Percentiles rank a stretch among this genome's conserved stretches.
Evolutionary conservation across 2,888 invertebrate genomes (phyloP).

Genomic region (Cyrtodaria siliqua): DNA sequence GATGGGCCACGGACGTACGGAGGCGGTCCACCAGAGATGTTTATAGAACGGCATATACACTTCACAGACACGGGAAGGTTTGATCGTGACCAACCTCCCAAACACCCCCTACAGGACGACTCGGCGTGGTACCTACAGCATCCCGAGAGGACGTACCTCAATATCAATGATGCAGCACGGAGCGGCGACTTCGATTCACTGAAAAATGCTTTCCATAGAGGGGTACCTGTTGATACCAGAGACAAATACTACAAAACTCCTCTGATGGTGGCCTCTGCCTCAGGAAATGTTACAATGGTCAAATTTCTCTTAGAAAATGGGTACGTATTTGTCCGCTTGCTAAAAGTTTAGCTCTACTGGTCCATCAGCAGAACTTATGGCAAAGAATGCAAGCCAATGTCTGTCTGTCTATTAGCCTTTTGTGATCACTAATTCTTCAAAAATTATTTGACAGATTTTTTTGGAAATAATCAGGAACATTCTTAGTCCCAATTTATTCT

Average conservation of each 20-base stretch:
- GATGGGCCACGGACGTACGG: slow-evolving; percentile 82
- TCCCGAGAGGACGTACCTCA: slow-evolving; percentile 83
- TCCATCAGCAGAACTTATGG: no score
- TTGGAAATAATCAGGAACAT: no score
- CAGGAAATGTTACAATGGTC: slow-evolving; percentile 83
- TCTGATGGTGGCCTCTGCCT: slow-evolving; percentile 84
- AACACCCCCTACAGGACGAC: slow-evolving; percentile 85
- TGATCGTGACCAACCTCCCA: slow-evolving; percentile 84
- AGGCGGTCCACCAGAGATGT: slow-evolving; percentile 84
- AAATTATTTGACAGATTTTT: no score
- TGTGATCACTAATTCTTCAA: no score
- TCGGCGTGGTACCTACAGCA: slow-evolving; percentile 85
- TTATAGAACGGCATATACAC: slow-evolving; percentile 82
- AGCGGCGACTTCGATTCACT: slow-evolving; percentile 84
- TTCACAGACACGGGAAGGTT: slow-evolving; percentile 85
- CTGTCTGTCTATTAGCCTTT: no score
- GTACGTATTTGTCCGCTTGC: no score
- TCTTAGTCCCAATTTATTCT: no score
- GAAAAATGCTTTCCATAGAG: slow-evolving; percentile 80
- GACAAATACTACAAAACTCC: slow-evolving; percentile 86
- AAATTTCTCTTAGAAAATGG: slow-evolving; percentile 84
- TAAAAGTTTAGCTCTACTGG: no score
- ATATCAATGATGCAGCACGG: slow-evolving; percentile 85
- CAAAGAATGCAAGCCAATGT: no score
- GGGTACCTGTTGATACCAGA: slow-evolving; percentile 82